Base-by-base conservation (phyloP, 2,888 invertebrate genomes). In the Epinotia bilunana region DNA sequence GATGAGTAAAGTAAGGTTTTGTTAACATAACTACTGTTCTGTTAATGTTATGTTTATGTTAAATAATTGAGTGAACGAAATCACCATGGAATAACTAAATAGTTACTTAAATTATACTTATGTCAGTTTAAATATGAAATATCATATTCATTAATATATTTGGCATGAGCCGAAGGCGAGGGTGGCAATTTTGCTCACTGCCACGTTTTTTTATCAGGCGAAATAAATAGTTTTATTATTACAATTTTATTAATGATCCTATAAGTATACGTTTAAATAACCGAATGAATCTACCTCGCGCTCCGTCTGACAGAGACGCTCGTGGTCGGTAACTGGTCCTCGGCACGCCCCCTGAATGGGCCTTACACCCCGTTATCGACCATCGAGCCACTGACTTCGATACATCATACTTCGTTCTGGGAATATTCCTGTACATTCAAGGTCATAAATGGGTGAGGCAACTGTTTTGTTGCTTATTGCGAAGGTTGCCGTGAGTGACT, bases 1-100 rank as follows among this genome's bases (percentile, higher is more conserved):
- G 82, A 78, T 80, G 43, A n/a, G 3, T 39, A 18, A 12, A 43
- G n/a, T 7, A 33, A 16, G n/a, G 61, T 13, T 57, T 58, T 4
- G 58, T 23, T 23, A 58, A 58, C 23, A 28, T 16, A 13, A 18
- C 58, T 58, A 18, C 58, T 58, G 58, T 13, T 28, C 18, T 57
- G 7, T 57, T 46, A 46, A 13, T 46, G 13, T 46, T 46, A 46
- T 46, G 39, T 39, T 28, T 39, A 39, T 39, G 7, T 39, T 9
- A 39, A 1, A 39, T 39, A 39, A 39, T 33, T 33, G 33, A 33
- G 33, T 33, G 33, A 33, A 33, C 33, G 33, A 33, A 33, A 33
- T 33, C 33, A 33, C 0, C 6, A 33, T 33, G 33, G 33, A 33
- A 7, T 6, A 33, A 7, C 7, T 33, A n/a, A n/a, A n/a, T n/a